A percentile compares a stretch with the other conserved stretches of the same genome.
Evolutionary conservation across 2,797 vertebrate species (phyloP).

Genomic region (Lacerta agilis): DNA sequence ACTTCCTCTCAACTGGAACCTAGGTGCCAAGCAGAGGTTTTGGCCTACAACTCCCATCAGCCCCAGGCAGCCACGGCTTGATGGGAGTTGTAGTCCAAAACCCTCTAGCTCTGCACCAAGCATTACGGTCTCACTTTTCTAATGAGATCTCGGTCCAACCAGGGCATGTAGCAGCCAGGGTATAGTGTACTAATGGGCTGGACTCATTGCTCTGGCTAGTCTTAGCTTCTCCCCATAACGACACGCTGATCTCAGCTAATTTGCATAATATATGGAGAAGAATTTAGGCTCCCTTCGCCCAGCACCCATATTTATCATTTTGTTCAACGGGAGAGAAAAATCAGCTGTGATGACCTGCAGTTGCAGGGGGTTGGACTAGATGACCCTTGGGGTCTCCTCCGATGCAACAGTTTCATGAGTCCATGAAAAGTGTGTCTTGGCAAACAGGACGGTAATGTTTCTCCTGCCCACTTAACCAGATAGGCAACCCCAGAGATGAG

Average conservation of each 20-base stretch:
- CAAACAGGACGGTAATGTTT: background rate
- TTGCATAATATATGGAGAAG: background rate
- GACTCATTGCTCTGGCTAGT: background rate
- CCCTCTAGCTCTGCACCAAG: too few relatives aligned
- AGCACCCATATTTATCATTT: background rate
- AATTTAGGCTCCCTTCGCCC: background rate
- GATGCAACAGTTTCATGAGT: too few relatives aligned
- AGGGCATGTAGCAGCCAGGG: background rate
- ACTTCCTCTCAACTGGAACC: too few relatives aligned
- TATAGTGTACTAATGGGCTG: background rate
- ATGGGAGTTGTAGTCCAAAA: too few relatives aligned
- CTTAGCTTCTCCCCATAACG: background rate
- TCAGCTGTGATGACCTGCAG: too few relatives aligned
- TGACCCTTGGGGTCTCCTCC: too few relatives aligned
- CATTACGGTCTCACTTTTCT: background rate
- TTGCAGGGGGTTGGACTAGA: too few relatives aligned
- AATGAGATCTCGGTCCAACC: background rate
- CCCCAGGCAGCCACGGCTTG: too few relatives aligned
- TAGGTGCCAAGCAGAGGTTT: too few relatives aligned
- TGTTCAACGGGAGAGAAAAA: too few relatives aligned
- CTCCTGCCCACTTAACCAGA: background rate
- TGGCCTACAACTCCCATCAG: too few relatives aligned
- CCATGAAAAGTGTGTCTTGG: too few relatives aligned
- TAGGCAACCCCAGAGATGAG: background rate
- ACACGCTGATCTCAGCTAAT: background rate